Evolutionary conservation across 2,888 invertebrate genomes (phyloP), one percentile per base, ranked within the genome.

Genomic region (Brenthis daphne): DNA sequence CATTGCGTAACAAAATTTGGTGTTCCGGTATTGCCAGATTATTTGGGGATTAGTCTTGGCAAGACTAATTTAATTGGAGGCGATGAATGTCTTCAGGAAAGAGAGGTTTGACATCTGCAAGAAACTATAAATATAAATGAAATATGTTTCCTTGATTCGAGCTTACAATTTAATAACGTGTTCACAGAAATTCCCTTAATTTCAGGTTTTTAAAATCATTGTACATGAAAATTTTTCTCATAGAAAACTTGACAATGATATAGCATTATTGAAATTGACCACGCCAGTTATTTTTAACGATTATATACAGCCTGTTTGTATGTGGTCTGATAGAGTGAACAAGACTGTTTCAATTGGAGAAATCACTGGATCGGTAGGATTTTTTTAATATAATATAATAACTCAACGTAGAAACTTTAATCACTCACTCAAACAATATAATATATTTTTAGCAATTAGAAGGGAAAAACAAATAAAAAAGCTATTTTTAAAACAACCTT

Each of bases 231-330:
- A 72, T 3, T 85, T 77, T 33, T 64, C 77, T 11, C 63, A 33
- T 1, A 71, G 55, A 8, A 73, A 67, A 4, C 56, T 83, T 3
- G 74, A 82, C 33, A 80, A 86, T 60, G 87, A 87, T 55, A 83
- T 88, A 29, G 82, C 86, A 0, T 33, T 87, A 12, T 37, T 88
- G 6, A 86, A 81, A 71, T 65, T 86, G 16, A 80, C 75, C 11
- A 77, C 82, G 3, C 80, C 82, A 73, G 85, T 77, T 0, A 65
- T 68, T 1, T 85, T 77, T 37, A 79, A 72, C 24, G 78, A 82
- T 14, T 86, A 83, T 67, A 78, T 88, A 3, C 87, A 87, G 67
- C 85, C 86, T 20, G 82, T 84, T 4, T 87, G 86, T 67, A 57
- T 87, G 3, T 87, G 87, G 87, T 48, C 64, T 43, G n/a, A 60